A percentile compares a stretch with the other conserved stretches of the same genome.
Conservation (phyloP, 2,113 vertebrate species). For the Eolophus roseicapilla region DNA sequence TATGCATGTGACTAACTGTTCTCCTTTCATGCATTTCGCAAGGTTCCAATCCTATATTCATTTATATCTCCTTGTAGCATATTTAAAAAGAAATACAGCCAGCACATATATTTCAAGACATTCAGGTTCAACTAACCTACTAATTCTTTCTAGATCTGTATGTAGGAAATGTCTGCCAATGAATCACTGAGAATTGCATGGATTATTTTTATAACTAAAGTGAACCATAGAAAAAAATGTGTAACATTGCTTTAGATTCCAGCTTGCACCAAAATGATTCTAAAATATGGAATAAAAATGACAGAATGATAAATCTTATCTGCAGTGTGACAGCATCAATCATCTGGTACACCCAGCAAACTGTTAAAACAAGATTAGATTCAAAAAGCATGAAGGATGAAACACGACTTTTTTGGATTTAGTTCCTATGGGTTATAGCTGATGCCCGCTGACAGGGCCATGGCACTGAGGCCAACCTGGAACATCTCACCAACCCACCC, state of each 20-base stretch:
- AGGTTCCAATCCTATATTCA: not conserved
- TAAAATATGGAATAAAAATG: not conserved
- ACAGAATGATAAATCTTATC: slow-evolving; percentile 1
- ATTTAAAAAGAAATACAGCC: not conserved
- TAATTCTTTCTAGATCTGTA: not conserved
- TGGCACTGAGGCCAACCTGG: not conserved
- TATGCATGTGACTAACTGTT: not conserved
- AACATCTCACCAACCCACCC: not conserved
- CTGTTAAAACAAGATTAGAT: not conserved
- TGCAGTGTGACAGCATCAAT: slow-evolving; percentile 21
- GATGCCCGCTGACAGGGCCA: not conserved
- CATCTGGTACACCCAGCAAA: not conserved
- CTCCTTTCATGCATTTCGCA: not conserved
- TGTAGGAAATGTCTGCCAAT: not conserved
- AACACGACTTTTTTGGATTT: not conserved
- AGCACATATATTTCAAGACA: not conserved
- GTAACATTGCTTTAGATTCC: not conserved
- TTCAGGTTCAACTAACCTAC: not conserved
- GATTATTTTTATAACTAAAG: not conserved
- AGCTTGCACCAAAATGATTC: not conserved
- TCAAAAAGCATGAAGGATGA: slow-evolving; percentile 8
- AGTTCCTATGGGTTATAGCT: not conserved
- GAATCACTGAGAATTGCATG: not conserved
- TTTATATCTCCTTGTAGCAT: not conserved
- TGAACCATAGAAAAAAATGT: not conserved